Conservation (phyloP, 2,113 vertebrate species). For the Vimba vimba region DNA sequence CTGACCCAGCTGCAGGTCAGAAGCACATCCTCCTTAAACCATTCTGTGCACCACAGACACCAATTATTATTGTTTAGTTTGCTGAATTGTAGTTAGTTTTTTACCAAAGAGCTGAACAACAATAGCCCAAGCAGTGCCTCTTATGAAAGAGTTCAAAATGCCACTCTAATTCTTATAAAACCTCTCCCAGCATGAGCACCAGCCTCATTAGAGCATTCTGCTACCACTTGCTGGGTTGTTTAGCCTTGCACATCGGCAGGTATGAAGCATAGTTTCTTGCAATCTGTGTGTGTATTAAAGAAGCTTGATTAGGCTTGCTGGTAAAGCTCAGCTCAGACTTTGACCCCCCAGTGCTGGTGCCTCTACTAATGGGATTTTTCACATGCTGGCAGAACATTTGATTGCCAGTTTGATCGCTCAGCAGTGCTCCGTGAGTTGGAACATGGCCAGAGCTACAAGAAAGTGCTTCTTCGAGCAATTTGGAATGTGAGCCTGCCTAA, state of each 20-base stretch:
- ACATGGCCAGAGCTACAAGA: conserved; percentile 59
- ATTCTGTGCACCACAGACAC: not conserved
- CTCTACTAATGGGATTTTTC: conserved; percentile 39
- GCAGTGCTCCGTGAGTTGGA: conserved; percentile 52
- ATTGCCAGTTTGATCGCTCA: conserved; percentile 62
- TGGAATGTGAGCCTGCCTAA: conserved; percentile 65
- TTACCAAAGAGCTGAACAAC: not conserved
- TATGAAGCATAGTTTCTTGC: conserved; percentile 9
- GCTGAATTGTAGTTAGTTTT: not conserved
- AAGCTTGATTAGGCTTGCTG: conserved; percentile 33
- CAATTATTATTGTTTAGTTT: not conserved
- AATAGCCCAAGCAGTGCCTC: not conserved
- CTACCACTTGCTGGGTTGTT: not conserved
- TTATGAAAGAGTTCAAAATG: conserved; percentile 12
- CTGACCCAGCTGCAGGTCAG: conserved; percentile 83
- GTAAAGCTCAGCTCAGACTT: conserved; percentile 11
- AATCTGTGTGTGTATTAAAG: conserved; percentile 12
- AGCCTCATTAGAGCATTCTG: conserved; percentile 2
- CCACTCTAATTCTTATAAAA: conserved; percentile 12
- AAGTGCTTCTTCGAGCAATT: conserved; percentile 51
- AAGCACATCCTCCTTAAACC: not conserved
- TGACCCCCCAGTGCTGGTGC: conserved; percentile 8
- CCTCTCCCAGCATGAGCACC: not conserved
- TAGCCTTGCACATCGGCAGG: not conserved
- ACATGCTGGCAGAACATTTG: conserved; percentile 53